These are phyloP conservation scores for Cyphomyrus discorhynchus DNA, from an alignment of 2,113 vertebrate species.

Conservation along the genomic window DNA sequence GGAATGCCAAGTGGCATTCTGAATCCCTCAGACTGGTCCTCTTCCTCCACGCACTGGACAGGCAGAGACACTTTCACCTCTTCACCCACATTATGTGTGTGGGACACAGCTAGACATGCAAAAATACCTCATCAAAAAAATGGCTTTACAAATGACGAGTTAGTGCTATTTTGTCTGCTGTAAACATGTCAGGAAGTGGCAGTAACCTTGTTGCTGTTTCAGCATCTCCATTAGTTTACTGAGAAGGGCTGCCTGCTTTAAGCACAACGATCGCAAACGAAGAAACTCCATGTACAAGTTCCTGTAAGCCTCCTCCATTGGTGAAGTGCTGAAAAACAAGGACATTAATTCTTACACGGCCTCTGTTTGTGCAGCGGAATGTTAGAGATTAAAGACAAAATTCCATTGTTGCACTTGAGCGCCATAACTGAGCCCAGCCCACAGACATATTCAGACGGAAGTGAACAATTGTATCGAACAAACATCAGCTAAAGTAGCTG, in stretches of 20 bases:
- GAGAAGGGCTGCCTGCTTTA: conserved; percentile 65
- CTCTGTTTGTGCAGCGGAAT: neutral
- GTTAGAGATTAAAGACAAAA: neutral
- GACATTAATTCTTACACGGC: neutral
- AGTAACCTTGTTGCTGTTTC: conserved; percentile 48
- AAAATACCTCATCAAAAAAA: neutral
- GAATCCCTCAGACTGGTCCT: conserved; percentile 14
- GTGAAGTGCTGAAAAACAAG: neutral
- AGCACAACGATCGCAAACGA: conserved; percentile 60
- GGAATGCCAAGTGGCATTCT: neutral
- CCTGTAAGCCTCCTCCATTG: conserved; percentile 64
- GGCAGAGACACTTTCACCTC: conserved; percentile 37
- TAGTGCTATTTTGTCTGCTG: neutral
- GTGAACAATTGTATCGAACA: neutral
- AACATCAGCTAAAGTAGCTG: neutral
- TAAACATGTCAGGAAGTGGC: neutral
- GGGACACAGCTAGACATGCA: conserved; percentile 34
- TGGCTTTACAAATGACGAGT: neutral
- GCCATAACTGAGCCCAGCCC: too few relatives aligned
- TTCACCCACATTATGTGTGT: conserved; percentile 25
- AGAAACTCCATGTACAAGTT: conserved; percentile 64
- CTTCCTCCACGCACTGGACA: conserved; percentile 38
- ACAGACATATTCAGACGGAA: neutral
- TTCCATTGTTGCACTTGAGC: neutral
- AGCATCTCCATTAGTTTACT: conserved; percentile 49